Conservation (phyloP, 2,113 vertebrate species). For the Gyps fulvus region DNA sequence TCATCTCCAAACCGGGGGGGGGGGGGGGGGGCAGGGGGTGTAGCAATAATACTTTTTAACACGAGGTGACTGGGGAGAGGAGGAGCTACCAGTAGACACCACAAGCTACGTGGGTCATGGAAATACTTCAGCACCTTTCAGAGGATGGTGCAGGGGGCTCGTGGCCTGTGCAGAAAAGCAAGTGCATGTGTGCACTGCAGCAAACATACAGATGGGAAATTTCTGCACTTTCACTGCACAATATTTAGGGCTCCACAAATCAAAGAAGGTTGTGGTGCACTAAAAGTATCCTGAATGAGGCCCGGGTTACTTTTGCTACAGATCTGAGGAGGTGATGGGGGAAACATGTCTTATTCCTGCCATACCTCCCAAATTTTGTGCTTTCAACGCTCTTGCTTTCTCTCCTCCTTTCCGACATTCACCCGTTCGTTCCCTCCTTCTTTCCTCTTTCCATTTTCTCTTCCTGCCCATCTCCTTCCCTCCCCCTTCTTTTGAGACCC, state of each 20-base stretch:
- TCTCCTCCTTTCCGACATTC: neutral
- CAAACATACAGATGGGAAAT: neutral
- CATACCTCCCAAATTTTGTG: neutral
- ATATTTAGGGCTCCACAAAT: constrained; percentile 22
- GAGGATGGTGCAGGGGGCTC: neutral
- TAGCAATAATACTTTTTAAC: neutral
- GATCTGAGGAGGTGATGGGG: neutral
- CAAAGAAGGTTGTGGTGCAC: neutral
- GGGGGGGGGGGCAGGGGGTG: too few species aligned
- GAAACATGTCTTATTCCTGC: neutral
- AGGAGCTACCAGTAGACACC: neutral
- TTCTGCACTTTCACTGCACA: neutral
- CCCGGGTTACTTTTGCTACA: neutral
- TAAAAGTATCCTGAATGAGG: neutral
- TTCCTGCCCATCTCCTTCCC: neutral
- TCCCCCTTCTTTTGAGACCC: neutral
- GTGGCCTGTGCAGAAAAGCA: neutral
- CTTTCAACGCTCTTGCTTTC: neutral
- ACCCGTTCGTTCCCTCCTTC: neutral
- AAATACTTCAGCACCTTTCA: neutral
- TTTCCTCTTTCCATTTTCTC: neutral
- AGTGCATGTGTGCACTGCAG: neutral
- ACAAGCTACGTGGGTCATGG: rapidly evolving
- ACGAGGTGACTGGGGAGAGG: neutral
- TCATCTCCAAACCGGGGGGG: neutral